Base-by-base conservation (phyloP, 1,140 invertebrate species). In the Hydropsyche tenuis region DNA sequence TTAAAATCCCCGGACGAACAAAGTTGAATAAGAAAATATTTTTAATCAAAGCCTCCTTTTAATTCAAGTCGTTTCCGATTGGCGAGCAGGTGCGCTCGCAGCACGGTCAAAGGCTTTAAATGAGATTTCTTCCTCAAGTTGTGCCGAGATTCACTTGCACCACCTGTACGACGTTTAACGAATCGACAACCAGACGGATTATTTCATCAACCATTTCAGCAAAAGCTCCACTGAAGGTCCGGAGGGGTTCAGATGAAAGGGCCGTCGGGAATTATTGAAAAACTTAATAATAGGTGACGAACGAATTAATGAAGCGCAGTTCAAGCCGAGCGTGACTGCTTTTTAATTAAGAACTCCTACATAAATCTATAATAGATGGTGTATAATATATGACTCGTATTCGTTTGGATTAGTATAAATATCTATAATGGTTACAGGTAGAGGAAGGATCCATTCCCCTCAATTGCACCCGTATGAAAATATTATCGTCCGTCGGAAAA, bases 41-140 rank as follows among this genome's bases (percentile, higher is more conserved):
- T 73, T 76, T 76, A 76, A 76, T 76, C 75, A 76, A 69, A 73
- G 66, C 72, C 66, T 76, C 72, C 48, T 73, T 73, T 73, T 73
- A 73, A 73, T 76, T 76, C 71, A 71, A 73, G 71, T 70, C 63
- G 30, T 71, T 76, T 76, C 72, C 75, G 68, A 76, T 76, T 73
- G 71, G 72, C 12, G 46, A 71, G 72, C 75, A 76, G 75, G 75
- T 76, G 75, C 48, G 65, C 48, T 45, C 42, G 51, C 22, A 53
- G 16, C 37, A 25, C 27, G 20, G 66, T 70, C 72, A 72, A 75
- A 69, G 69, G 71, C 66, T 73, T 69, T 23, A 69, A 69, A 69
- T 45, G 66, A 69, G 66, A 43, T 69, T 69, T 69, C 66, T 69
- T 51, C 27, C 71, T 45, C 51, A 60, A 43, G 63, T 70, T 74